Base-by-base conservation (phyloP, 1,140 invertebrate species). In the Rhagoletis zephyria region DNA sequence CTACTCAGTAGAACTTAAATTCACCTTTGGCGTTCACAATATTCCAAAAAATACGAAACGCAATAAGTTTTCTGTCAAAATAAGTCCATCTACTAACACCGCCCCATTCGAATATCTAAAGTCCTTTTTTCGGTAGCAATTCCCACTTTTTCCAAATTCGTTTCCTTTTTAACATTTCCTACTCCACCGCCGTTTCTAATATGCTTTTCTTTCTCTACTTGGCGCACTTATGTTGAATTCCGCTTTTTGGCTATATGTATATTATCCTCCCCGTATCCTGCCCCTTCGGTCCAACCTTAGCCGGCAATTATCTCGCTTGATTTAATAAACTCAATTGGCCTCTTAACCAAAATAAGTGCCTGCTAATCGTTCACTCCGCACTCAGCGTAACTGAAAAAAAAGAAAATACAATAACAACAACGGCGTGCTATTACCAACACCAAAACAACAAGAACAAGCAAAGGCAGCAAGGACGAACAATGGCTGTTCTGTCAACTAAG, bases 311-410 rank as follows among this genome's bases (percentile, higher is more conserved):
- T 88, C 85, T 88, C 87, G 87, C 77, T 85, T 88, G 87, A 88
- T 88, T 88, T 88, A 88, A 88, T 88, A 81, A 88, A 88, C 85
- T 88, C 63, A 88, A 88, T 88, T 60, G 87, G 77, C 77, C 87
- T 85, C 74, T 88, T 88, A 85, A 88, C 67, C 63, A 81, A 65
- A 88, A 85, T 88, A 88, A 88, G 87, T 88, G 87, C 77, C 87
- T 67, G 87, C 60, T 87, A 87, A 87, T 81, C 86, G 86, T 87
- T 70, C 30, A 40, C 86, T 87, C 42, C 86, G 45, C 86, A 86
- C 61, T 64, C 85, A 14, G 45, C 30, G 70, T 3, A 19, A 81
- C 5, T 7, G 51, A 56, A 1, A 16, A 30, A n/a, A 7, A 67
- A 81, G 56, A 42, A 81, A 40, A 67, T 10, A 67, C 86, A 87